Percentiles rank a stretch among this genome's conserved stretches.
Evolutionary conservation across 1,140 invertebrate species (phyloP).

Genomic region (Brachionus calyciflorus): DNA sequence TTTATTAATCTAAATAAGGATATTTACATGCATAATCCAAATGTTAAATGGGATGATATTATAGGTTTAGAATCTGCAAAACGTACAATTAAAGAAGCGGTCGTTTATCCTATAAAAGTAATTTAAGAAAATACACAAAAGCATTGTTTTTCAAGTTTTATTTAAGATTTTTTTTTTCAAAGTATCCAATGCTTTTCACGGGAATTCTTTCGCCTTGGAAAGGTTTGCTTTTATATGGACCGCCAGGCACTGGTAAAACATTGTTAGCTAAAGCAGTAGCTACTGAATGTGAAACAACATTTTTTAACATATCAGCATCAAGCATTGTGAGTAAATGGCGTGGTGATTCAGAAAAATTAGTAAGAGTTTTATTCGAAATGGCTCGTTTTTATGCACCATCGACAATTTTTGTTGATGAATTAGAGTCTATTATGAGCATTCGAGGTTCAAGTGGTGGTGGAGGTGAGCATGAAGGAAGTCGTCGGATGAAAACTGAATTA

Average conservation of each 20-base stretch:
- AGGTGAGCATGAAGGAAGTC: constrained; percentile 65
- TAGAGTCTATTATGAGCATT: constrained; percentile 64
- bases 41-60: constrained; percentile 67
- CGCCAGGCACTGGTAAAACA: constrained; percentile 81
- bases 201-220: constrained; percentile 78
- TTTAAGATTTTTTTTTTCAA: constrained; percentile 44
- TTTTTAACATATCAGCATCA: constrained; percentile 86
- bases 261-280: constrained; percentile 82
- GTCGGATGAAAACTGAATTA: constrained; percentile 68
- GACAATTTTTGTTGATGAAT: constrained; percentile 64
- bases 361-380: constrained; percentile 68
- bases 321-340: constrained; percentile 87
- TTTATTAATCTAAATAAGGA: no score
- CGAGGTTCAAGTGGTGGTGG: constrained; percentile 57
- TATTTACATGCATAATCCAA: constrained; percentile 65
- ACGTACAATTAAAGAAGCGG: constrained; percentile 71
- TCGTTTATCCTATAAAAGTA: constrained; percentile 75
- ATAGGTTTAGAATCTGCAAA: constrained; percentile 64
- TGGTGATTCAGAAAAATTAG: constrained; percentile 87
- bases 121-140: neutral
- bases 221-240: constrained; percentile 78
- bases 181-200: constrained; percentile 77
- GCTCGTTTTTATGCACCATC: constrained; percentile 63
- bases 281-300: constrained; percentile 76
- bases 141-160: neutral